phyloP scores from a whole-genome alignment of 1,140 invertebrate species.

The Bombus impatiens region DNA sequence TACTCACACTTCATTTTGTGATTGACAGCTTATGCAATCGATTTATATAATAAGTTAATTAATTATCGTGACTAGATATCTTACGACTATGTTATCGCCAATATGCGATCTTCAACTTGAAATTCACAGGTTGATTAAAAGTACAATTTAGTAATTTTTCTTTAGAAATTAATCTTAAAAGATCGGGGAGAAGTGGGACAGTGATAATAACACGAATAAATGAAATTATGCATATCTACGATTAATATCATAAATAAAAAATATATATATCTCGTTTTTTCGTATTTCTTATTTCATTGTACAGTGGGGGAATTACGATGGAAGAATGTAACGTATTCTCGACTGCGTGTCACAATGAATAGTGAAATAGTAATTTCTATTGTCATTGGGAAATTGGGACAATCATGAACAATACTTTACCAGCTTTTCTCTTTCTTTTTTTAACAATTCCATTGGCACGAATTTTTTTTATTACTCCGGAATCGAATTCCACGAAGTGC shows the following conservation, averaged over 20 bases:
- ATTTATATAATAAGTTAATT: background rate
- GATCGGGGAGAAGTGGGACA: background rate
- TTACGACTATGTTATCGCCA: background rate
- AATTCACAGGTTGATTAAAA: background rate
- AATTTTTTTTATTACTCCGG: background rate
- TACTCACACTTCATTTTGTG: no score
- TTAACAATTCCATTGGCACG: background rate
- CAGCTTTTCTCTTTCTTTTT: background rate
- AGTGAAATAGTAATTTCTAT: background rate
- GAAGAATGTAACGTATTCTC: background rate
- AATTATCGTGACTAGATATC: background rate
- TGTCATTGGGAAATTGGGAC: background rate
- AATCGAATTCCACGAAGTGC: background rate
- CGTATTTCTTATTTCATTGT: no score
- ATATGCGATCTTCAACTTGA: background rate
- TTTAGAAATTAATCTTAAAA: background rate
- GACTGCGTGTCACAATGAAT: no score
- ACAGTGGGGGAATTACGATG: no score
- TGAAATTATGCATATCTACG: no score
- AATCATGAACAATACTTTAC: background rate
- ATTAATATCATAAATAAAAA: no score
- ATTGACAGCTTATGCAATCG: background rate
- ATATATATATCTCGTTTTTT: no score
- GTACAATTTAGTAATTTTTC: background rate
- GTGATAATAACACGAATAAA: no score